Percentiles rank a stretch among this genome's conserved stretches.
Evolutionary conservation across 1,140 invertebrate species (phyloP).

Genomic region (Dinoponera quadriceps): DNA sequence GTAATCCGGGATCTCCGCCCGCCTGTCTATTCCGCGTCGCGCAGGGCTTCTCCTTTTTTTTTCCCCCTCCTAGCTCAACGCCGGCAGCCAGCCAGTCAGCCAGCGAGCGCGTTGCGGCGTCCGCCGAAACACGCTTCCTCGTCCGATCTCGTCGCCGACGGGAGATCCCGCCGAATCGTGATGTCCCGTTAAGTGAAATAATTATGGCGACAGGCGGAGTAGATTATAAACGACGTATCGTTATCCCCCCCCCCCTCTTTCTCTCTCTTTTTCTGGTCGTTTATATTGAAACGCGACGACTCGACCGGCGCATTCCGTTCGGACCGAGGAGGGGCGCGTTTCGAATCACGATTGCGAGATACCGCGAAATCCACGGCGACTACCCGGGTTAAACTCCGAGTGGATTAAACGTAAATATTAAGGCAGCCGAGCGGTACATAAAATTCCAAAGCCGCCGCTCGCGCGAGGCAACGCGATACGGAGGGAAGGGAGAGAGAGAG

Average conservation of each 20-base stretch:
- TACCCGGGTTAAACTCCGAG: constrained; percentile 40
- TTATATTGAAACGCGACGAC: background rate
- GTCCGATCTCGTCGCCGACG: constrained; percentile 23
- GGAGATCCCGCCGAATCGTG: constrained; percentile 33
- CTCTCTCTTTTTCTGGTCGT: background rate
- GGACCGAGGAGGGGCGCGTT: constrained; percentile 2
- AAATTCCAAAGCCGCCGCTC: constrained; percentile 50
- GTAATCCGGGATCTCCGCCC: constrained; percentile 70
- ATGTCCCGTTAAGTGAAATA: constrained; percentile 55
- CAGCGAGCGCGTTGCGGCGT: constrained; percentile 18
- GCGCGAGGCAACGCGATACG: constrained; percentile 24
- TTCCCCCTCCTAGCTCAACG: background rate
- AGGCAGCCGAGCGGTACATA: constrained; percentile 57
- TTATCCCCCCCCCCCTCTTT: background rate
- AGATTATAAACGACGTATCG: constrained; percentile 48
- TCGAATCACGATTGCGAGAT: constrained; percentile 53
- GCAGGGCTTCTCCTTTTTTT: background rate
- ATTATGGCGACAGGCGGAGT: constrained; percentile 42
- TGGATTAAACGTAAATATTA: constrained; percentile 62
- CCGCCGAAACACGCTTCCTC: constrained; percentile 32
- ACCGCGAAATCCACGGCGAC: constrained; percentile 41
- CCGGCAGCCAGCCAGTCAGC: constrained; percentile 32
- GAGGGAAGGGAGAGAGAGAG: background rate
- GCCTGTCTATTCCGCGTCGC: constrained; percentile 39
- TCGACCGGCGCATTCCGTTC: background rate